Percentiles rank a stretch among this genome's conserved stretches.
Evolutionary conservation across 2,888 invertebrate genomes (phyloP).

Genomic region (Leptopilina drosophilae): DNA sequence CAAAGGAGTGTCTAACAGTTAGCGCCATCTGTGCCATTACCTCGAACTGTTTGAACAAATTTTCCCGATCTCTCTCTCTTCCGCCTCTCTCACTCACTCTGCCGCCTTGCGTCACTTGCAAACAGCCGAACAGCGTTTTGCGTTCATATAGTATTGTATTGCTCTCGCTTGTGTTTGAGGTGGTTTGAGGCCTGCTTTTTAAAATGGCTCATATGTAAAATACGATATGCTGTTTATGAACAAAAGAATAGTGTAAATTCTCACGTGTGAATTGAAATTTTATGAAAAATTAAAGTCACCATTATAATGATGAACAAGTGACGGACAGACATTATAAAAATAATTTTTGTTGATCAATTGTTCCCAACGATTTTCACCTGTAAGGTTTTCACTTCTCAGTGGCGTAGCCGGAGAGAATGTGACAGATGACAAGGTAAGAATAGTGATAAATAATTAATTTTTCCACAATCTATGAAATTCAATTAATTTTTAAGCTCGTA

Average conservation of each 20-base stretch:
- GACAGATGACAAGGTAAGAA: slow-evolving; percentile 36
- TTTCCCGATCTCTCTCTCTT: background rate
- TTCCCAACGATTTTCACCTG: slow-evolving; percentile 29
- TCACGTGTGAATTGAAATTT: background rate
- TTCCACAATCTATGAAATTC: no score
- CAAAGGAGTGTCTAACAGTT: background rate
- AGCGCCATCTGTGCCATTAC: background rate
- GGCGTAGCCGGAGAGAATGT: slow-evolving; percentile 33
- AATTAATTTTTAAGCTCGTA: no score
- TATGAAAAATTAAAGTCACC: background rate
- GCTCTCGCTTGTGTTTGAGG: slow-evolving; percentile 19
- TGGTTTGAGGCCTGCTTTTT: background rate
- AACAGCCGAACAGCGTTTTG: no score
- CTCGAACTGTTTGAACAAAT: background rate
- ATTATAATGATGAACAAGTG: background rate
- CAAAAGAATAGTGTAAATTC: slow-evolving; percentile 13
- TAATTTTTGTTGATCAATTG: background rate
- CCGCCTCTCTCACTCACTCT: background rate
- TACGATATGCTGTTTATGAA: slow-evolving; percentile 18
- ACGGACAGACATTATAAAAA: background rate
- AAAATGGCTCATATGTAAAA: background rate
- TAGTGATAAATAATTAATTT: no score
- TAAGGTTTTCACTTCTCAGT: slow-evolving; percentile 38
- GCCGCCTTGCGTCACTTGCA: no score
- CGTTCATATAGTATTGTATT: slow-evolving; percentile 2